phyloP scores from a whole-genome alignment of 2,797 vertebrate species.

The Scomberomorus guttatus region DNA sequence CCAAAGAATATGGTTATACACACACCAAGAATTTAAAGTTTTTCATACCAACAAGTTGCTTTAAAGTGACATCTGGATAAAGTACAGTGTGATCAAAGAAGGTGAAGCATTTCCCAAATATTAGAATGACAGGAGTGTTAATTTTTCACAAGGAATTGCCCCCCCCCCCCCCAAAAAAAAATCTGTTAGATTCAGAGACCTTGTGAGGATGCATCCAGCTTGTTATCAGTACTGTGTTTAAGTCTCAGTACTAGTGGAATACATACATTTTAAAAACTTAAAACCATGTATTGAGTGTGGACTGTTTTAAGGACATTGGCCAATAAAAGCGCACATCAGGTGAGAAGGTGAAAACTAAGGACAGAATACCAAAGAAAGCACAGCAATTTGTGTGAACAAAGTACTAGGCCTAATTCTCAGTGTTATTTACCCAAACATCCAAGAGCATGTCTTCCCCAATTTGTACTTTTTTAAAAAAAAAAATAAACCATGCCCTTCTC shows the following conservation, averaged over 20 bases:
- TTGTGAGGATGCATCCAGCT: not conserved
- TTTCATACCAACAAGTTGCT: not conserved
- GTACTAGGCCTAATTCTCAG: not conserved
- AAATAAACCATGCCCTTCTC: not conserved
- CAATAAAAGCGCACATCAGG: constrained; percentile 2
- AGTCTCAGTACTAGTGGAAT: not conserved
- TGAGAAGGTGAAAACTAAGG: constrained; percentile 4
- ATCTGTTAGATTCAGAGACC: not conserved
- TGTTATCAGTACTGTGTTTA: not conserved
- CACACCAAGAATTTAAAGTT: not conserved
- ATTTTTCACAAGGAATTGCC: not conserved
- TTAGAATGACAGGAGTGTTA: not conserved
- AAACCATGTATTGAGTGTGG: not conserved
- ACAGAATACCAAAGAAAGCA: not conserved
- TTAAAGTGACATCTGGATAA: constrained; percentile 8
- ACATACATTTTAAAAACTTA: not conserved
- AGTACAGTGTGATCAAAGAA: constrained; percentile 9
- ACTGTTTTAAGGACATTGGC: constrained; percentile 9
- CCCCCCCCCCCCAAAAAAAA: too few species aligned
- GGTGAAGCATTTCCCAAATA: constrained; percentile 10
- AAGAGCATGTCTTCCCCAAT: not conserved
- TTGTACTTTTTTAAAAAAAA: constrained; percentile 2
- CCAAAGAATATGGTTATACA: not conserved
- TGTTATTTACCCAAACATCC: not conserved
- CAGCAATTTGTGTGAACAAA: not conserved